Percentiles rank a stretch among this genome's conserved stretches.
phyloP scores from a whole-genome alignment of 2,888 invertebrate genomes.

The Thera obeliscata region DNA sequence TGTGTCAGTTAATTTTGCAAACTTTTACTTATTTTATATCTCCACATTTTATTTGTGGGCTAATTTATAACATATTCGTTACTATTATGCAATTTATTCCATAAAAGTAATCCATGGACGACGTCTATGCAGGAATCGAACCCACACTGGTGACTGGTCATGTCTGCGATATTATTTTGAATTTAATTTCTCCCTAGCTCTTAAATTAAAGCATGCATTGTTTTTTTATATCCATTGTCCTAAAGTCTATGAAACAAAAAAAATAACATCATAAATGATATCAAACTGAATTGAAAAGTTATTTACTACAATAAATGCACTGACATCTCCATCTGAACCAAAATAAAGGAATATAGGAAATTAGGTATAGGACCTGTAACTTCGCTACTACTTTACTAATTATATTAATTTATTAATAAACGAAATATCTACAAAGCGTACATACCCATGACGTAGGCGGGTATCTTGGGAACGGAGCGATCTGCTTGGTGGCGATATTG shows the following conservation, averaged over 20 bases:
- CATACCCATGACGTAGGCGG: conserved; percentile 91
- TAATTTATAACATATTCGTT: neutral
- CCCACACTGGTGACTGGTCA: too few species aligned
- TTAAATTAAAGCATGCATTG: neutral
- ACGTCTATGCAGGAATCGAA: too few species aligned
- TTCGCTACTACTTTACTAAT: neutral
- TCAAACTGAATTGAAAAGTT: neutral
- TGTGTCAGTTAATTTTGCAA: conserved; percentile 3
- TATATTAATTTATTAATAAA: too few species aligned
- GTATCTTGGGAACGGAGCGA: conserved; percentile 94
- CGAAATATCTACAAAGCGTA: conserved; percentile 43
- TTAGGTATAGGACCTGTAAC: neutral
- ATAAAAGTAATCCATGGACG: too few species aligned
- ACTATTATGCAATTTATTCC: too few species aligned
- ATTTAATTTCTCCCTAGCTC: too few species aligned
- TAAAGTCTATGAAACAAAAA: too few species aligned
- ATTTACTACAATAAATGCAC: neutral
- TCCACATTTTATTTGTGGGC: neutral
- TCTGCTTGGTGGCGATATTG: conserved; percentile 94
- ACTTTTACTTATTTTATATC: neutral
- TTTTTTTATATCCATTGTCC: too few species aligned
- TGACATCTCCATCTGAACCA: neutral
- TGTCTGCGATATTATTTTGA: too few species aligned
- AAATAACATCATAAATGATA: neutral
- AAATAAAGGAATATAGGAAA: neutral